A percentile compares a stretch with the other conserved stretches of the same genome.
These are phyloP conservation scores for Amblyornis subalaris DNA, from an alignment of 2,113 vertebrate species.

Conservation along the genomic window DNA sequence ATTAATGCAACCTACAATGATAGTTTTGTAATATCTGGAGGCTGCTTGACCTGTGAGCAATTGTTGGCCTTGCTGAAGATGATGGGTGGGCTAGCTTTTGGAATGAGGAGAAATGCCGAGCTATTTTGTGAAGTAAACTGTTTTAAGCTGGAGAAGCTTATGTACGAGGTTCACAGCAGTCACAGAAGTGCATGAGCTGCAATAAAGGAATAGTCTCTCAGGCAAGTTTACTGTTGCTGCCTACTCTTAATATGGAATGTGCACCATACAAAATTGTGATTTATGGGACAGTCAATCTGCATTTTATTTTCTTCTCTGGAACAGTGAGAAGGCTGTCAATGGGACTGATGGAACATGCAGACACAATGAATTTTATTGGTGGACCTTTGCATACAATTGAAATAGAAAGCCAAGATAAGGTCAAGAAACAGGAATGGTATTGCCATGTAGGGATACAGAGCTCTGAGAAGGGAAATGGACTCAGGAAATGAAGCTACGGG, in stretches of 20 bases:
- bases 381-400: not conserved
- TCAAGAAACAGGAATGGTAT: not conserved
- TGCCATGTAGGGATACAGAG: not conserved
- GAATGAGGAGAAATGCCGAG: not conserved
- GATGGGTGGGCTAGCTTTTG: not conserved
- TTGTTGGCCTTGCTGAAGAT: not conserved
- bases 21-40: not conserved
- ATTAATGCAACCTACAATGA: not conserved
- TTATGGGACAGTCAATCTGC: not conserved
- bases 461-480: not conserved
- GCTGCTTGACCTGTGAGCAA: not conserved
- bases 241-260: not conserved
- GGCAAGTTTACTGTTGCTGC: not conserved
- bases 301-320: not conserved
- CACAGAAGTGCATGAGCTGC: not conserved
- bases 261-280: not conserved
- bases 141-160: not conserved
- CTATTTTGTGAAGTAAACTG: not conserved
- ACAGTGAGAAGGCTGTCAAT: not conserved
- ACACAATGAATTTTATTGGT: not conserved
- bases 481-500: not conserved
- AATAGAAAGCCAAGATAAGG: not conserved
- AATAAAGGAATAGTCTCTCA: not conserved
- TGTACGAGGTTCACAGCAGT: not conserved
- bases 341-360: not conserved